Evolutionary conservation across 2,797 vertebrate genomes (phyloP), one percentile per base, ranked within the genome.

Genomic region (Trichosurus vulpecula): DNA sequence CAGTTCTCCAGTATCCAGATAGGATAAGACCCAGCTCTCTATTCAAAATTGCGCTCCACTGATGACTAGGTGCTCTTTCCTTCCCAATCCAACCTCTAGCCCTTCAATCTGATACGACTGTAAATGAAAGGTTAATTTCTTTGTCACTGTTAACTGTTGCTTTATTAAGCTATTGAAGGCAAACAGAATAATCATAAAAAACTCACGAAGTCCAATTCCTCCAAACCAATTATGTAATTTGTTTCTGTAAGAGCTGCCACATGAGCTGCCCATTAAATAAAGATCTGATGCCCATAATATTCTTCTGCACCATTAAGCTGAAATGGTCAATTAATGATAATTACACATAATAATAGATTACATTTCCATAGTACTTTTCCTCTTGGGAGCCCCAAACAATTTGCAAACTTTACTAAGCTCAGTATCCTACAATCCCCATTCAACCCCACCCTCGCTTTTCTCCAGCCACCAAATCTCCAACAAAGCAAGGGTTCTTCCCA

Each of bases 201-300:
- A 91, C 52, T 52, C 90, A 91, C 92, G 52, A 93, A 92, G 90
- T 92, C 96, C 90, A 47, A 95, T 93, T 95, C 94, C 95, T 92
- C 74, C 92, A 93, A 96, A 94, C 95, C 95, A 97, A 96, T 96
- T 97, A 97, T 94, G 93, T 96, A 94, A 98, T 97, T 97, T 97
- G 97, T 97, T 95, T 97, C 98, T 96, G 91, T 94, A 96, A 93
- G 94, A 81, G 94, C 93, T 52, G 87, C 95, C 91, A 30, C 90
- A 19, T 31, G 81, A 96, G 54, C 55, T 41, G 52, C 91, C 94
- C 92, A 95, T 87, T 58, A 95, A 94, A 66, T 87, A 95, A 92
- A 92, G n/a, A 92, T 25, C 94, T 61, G 91, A 31, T 93, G 91
- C 54, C 2, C 10, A 94, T 53, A 14, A 47, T 66, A 47, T 90